Base-by-base conservation (phyloP, 1,140 invertebrate genomes). In the Nixonia krombeini region DNA sequence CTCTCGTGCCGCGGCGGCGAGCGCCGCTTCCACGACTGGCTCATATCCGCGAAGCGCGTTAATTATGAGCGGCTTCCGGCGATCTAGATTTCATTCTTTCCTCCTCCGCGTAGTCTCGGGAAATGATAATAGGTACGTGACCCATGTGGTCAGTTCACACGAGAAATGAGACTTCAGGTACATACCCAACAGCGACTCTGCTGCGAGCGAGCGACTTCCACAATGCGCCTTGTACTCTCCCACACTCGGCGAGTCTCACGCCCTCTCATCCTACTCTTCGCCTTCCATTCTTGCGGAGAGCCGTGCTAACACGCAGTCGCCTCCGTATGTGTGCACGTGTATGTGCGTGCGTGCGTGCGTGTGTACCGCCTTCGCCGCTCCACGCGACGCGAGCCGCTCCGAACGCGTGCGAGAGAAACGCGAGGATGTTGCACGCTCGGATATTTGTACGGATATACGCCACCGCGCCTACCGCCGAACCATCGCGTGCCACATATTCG, bases 101-200 rank as follows among this genome's bases (percentile, higher is more conserved):
- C 72, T 74, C 56, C 69, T 59, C 37, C 79, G 70, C 72, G 70
- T 74, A 77, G 75, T 67, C 70, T 69, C 72, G 79, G 82, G 77
- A 82, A 83, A 85, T 84, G 84, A 85, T 85, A 85, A 85, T 85
- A 85, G 78, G 80, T 82, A 85, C 82, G 82, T 85, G 83, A 85
- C 82, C 83, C 82, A 79, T 83, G 82, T 85, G 83, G 83, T 85
- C 83, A 85, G 83, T 85, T 85, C 83, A 85, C 83, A 85, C 83
- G 83, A 84, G 81, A 81, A 82, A 84, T 76, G 75, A 79, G 77
- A 79, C 73, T 74, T 57, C 45, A 55, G 47, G 71, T 72, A 74
- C 70, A 61, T 61, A 63, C 53, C 28, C 58, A 47, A 58, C 57
- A 49, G 37, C 31, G 53, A 37, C 13, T 40, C 17, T 25, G 42